Base-by-base conservation (phyloP, 2,113 vertebrate species). In the Cololabis saira region DNA sequence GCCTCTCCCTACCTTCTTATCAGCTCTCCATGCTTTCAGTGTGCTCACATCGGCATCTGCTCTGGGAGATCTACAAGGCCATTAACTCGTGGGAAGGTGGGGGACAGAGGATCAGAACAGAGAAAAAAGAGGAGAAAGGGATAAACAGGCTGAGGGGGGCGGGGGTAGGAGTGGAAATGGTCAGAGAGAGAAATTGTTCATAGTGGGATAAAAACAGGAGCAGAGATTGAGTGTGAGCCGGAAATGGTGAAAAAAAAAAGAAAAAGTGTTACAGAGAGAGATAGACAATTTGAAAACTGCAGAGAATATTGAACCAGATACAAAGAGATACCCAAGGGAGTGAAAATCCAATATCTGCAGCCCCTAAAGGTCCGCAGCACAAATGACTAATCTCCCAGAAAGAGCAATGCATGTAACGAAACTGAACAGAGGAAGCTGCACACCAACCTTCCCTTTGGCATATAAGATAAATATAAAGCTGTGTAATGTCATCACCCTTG, bases 281-380 rank as follows among this genome's bases (percentile, higher is more conserved):
- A 33, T 21, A 57, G 60, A 61, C 48, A 30, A 74, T 65, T 47
- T 53, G 12, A 79, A 67, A 79, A 62, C 15, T 3, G 51, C 6
- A 13, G 40, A 45, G 37, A 81, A 67, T 68, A 83, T 66, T 83
- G 66, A 87, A 72, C 18, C 24, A 66, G 52, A 74, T 74, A 63
- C 13, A 64, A 76, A 63, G 37, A 66, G 11, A 67, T 54, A 59
- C 80, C 48, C 17, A 2, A 13, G 42, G 62, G 72, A 74, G 16
- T 54, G 30, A 54, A 75, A 80, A 80, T 80, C 74, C 61, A 76
- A 76, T 80, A 83, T 80, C 5, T 17, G 27, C 27, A 41, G 16
- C 5, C 54, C 66, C 63, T 4, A 17, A 82, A 75, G 70, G 61
- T 61, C 10, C 13, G 24, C 13, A 61, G 41, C 12, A 12, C 42